Evolutionary conservation across 2,888 invertebrate species (phyloP).

Genomic region (Dendrolimus pini): DNA sequence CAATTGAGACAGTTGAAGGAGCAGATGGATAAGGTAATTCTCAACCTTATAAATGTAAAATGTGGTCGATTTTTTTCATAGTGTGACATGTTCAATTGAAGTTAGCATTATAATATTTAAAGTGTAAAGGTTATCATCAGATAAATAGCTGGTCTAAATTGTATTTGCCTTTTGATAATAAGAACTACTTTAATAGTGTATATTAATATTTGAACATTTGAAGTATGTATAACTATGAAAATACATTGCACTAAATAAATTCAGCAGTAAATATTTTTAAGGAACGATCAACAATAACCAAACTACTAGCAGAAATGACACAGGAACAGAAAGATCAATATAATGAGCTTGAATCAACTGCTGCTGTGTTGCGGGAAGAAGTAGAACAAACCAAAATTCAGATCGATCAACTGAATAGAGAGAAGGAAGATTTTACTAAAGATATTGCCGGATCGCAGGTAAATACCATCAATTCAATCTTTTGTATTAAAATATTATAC

Average conservation of each 20-base stretch:
- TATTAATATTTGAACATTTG: too few relatives aligned
- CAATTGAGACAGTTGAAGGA: constrained; percentile 79
- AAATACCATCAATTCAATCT: constrained; percentile 2
- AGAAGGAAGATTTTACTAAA: constrained; percentile 81
- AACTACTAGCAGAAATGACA: constrained; percentile 79
- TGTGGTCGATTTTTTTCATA: too few relatives aligned
- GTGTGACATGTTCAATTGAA: too few relatives aligned
- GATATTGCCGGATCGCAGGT: constrained; percentile 80
- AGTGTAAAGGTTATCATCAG: too few relatives aligned
- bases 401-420: constrained; percentile 78
- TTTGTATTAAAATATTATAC: not conserved
- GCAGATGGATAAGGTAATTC: constrained; percentile 79
- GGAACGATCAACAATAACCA: constrained; percentile 80
- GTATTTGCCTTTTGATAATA: too few relatives aligned
- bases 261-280: constrained; percentile 21
- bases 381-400: constrained; percentile 78
- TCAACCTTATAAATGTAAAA: too few relatives aligned
- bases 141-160: too few relatives aligned
- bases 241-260: too few relatives aligned
- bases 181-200: too few relatives aligned
- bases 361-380: constrained; percentile 66
- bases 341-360: constrained; percentile 59
- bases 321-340: constrained; percentile 77
- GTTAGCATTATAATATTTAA: too few relatives aligned
- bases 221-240: too few relatives aligned